These are phyloP conservation scores for Chiridota heheva DNA, from an alignment of 35 echinoderm and acorn worm genomes.

Conservation along the genomic window DNA sequence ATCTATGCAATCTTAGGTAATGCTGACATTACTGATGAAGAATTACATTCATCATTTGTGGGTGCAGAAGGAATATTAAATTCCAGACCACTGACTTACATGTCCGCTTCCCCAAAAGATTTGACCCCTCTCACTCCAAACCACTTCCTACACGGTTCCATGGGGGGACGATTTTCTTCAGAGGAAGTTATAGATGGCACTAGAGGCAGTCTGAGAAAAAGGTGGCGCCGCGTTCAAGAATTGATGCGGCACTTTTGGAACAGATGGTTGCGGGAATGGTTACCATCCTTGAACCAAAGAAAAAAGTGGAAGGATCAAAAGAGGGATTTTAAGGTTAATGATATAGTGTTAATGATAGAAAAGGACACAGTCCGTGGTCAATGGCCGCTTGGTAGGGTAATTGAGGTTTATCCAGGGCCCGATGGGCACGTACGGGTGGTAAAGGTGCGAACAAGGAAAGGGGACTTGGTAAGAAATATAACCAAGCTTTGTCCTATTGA, in stretches of 20 bases:
- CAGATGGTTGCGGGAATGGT: not conserved
- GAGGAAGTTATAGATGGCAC: too few relatives aligned
- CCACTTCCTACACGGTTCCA: slow-evolving; percentile 3
- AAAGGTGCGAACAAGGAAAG: slow-evolving; percentile 9
- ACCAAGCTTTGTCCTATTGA: slow-evolving; percentile 37
- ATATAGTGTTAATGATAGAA: slow-evolving; percentile 30
- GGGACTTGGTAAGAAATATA: slow-evolving; percentile 33
- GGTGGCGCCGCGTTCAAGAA: slow-evolving; percentile 15
- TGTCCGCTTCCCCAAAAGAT: not conserved
- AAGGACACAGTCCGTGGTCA: slow-evolving; percentile 11
- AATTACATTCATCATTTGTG: slow-evolving; percentile 4
- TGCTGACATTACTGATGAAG: slow-evolving; percentile 41
- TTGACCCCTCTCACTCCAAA: not conserved
- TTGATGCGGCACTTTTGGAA: not conserved
- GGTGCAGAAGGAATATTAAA: slow-evolving; percentile 19
- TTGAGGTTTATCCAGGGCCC: slow-evolving; percentile 13
- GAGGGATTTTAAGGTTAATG: slow-evolving; percentile 22
- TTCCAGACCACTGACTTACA: slow-evolving; percentile 2
- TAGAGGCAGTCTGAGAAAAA: not conserved
- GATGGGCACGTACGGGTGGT: slow-evolving; percentile 34
- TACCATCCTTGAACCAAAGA: not conserved
- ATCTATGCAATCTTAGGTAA: slow-evolving; percentile 31
- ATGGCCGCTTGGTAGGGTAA: slow-evolving; percentile 17
- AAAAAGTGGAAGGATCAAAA: not conserved
- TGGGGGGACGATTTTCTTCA: slow-evolving; percentile 5